These are phyloP conservation scores for Thripadectes ignobilis DNA, from an alignment of 2,797 vertebrate genomes.

Conservation along the genomic window DNA sequence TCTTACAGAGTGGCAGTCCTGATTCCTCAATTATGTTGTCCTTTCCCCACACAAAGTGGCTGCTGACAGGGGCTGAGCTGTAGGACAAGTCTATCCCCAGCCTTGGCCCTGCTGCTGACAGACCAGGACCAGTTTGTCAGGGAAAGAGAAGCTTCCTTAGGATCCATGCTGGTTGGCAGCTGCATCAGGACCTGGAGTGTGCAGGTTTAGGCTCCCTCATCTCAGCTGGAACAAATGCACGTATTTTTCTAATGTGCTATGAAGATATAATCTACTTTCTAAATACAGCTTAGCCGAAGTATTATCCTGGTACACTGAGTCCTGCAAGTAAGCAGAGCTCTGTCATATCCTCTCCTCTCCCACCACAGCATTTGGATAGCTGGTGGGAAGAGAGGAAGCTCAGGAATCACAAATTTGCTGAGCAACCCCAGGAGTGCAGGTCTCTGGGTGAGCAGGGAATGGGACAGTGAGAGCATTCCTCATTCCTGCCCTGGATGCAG, in stretches of 20 bases:
- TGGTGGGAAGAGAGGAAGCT: background rate
- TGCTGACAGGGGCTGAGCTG: background rate
- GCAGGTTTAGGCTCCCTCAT: background rate
- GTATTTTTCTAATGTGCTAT: accelerated
- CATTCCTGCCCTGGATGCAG: background rate
- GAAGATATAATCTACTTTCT: background rate
- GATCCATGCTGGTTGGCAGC: background rate
- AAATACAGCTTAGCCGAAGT: background rate
- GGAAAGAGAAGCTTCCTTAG: background rate
- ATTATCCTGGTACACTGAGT: background rate
- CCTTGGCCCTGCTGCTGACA: background rate
- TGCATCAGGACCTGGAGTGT: accelerated
- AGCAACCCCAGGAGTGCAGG: background rate
- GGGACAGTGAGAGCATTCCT: background rate
- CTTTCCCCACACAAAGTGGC: background rate
- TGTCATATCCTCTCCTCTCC: background rate
- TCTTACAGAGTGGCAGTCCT: background rate
- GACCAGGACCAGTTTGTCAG: background rate
- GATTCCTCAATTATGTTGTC: accelerated
- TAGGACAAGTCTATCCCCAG: background rate
- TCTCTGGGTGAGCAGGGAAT: accelerated
- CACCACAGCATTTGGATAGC: background rate
- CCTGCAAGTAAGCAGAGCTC: background rate
- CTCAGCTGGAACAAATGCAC: background rate
- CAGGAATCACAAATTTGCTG: accelerated